These are phyloP conservation scores for Plestiodon gilberti DNA, from an alignment of 2,113 vertebrate genomes.

Conservation along the genomic window DNA sequence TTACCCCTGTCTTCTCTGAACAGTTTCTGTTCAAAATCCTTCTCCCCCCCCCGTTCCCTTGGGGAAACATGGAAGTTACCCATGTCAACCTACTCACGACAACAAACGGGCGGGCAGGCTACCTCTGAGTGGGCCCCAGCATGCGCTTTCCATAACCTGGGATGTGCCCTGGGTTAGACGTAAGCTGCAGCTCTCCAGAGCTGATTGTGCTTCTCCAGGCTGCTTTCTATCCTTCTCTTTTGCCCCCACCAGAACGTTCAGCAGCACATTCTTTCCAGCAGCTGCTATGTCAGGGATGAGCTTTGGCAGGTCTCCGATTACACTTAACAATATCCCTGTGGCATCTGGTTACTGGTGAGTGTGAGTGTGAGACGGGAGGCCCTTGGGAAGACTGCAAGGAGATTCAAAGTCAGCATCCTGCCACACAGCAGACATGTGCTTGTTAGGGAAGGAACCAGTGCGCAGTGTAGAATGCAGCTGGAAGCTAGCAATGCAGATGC, in stretches of 20 bases:
- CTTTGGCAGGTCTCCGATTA: background rate
- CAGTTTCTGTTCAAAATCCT: too few species aligned
- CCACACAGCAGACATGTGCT: background rate
- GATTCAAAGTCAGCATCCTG: background rate
- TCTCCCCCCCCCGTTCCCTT: too few species aligned
- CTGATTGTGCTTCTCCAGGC: background rate
- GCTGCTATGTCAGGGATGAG: background rate
- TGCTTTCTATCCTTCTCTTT: background rate
- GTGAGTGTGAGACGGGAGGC: background rate
- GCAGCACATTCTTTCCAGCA: background rate
- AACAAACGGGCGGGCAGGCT: background rate
- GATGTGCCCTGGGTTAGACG: background rate
- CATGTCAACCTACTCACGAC: background rate
- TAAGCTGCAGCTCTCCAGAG: background rate
- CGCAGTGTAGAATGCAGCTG: slow-evolving; percentile 1
- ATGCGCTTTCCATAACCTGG: background rate
- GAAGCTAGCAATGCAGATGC: background rate
- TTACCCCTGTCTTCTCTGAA: too few species aligned
- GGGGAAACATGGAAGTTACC: background rate
- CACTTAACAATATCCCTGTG: background rate
- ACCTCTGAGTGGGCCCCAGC: background rate
- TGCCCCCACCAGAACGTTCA: background rate
- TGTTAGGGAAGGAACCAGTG: background rate
- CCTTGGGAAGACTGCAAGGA: background rate
- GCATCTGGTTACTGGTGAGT: background rate